phyloP scores from a whole-genome alignment of 2,113 vertebrate genomes.

The Turdus rufiventris region DNA sequence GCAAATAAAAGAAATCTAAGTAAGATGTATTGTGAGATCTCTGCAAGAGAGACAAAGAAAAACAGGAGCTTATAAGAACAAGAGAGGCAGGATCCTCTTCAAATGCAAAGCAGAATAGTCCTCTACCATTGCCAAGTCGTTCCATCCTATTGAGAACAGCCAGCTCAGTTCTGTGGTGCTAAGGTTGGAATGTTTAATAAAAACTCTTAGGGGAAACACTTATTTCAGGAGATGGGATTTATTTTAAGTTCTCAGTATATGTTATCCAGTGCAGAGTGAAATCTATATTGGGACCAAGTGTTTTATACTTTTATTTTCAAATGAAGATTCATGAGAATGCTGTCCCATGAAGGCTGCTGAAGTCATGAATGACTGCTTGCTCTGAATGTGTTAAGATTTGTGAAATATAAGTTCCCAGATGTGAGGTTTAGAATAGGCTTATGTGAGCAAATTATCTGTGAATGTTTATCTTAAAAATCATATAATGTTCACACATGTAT shows the following conservation, averaged over 20 bases:
- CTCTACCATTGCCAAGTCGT: not conserved
- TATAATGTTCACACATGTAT: not conserved
- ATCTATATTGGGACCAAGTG: not conserved
- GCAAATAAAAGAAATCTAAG: not conserved
- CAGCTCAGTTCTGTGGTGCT: not conserved
- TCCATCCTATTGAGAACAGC: not conserved
- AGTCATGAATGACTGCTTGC: not conserved
- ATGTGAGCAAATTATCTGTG: not conserved
- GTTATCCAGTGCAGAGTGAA: not conserved
- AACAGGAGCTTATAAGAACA: not conserved
- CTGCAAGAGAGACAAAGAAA: not conserved
- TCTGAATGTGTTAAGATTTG: not conserved
- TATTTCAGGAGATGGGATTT: not conserved
- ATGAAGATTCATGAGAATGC: not conserved
- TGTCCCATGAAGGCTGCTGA: not conserved
- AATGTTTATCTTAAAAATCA: not conserved
- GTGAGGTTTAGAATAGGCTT: not conserved
- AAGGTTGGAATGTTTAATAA: not conserved
- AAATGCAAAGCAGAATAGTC: not conserved
- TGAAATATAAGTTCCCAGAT: not conserved
- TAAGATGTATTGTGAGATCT: not conserved
- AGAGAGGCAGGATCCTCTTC: not conserved
- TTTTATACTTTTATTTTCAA: not conserved
- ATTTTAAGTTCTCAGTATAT: not conserved
- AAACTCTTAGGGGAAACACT: not conserved